Evolutionary conservation across 2,888 invertebrate species (phyloP).

Genomic region (Parnassius mnemosyne): DNA sequence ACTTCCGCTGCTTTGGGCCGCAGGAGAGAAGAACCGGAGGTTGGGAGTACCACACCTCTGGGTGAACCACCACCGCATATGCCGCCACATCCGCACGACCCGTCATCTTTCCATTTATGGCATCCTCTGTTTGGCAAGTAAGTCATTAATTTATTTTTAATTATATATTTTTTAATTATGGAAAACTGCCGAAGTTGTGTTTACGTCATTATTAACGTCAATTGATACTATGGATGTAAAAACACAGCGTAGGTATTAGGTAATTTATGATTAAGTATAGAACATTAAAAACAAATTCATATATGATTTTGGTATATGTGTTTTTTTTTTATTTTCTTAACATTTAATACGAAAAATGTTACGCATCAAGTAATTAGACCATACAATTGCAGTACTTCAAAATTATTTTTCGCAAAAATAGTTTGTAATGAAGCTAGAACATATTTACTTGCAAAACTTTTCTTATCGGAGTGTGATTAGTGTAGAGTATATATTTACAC

Average conservation of each 20-base stretch:
- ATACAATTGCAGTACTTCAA: not conserved
- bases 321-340: no score
- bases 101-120: slow-evolving; percentile 87
- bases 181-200: no score
- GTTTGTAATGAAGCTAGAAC: slow-evolving; percentile 16
- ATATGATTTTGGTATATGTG: no score
- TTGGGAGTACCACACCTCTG: slow-evolving; percentile 83
- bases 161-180: no score
- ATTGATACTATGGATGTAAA: no score
- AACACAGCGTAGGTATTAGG: no score
- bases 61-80: slow-evolving; percentile 65
- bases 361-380: not conserved
- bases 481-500: slow-evolving; percentile 20
- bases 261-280: no score
- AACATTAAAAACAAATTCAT: no score
- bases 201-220: no score
- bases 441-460: slow-evolving; percentile 17
- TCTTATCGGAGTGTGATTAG: slow-evolving; percentile 22
- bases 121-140: slow-evolving; percentile 93
- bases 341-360: no score
- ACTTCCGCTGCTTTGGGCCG: slow-evolving; percentile 65
- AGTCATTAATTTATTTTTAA: slow-evolving; percentile 53
- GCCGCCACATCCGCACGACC: slow-evolving; percentile 68
- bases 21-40: slow-evolving; percentile 81
- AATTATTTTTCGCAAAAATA: slow-evolving; percentile 6